These are phyloP conservation scores for Malthinus seriepunctatus DNA, from an alignment of 2,888 invertebrate species.

Conservation along the genomic window DNA sequence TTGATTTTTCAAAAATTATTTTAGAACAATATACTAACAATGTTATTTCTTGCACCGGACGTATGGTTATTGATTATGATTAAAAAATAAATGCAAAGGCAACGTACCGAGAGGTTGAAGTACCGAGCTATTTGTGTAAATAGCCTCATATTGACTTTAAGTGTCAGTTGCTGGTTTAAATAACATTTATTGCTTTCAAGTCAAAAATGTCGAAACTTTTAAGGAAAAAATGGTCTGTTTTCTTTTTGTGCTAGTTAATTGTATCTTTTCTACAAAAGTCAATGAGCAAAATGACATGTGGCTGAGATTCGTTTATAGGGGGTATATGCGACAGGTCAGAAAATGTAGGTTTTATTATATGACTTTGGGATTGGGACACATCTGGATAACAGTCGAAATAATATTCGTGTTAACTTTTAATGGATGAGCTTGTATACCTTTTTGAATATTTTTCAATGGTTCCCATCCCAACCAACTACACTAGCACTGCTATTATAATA, in stretches of 20 bases:
- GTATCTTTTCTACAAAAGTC: neutral
- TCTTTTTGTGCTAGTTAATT: conserved; percentile 11
- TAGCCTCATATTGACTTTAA: conserved; percentile 17
- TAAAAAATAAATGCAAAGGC: conserved; percentile 10
- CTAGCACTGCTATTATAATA: too few species aligned
- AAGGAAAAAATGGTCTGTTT: conserved; percentile 8
- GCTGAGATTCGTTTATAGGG: neutral
- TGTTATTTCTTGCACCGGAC: conserved; percentile 23
- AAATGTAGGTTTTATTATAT: neutral
- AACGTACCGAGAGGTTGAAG: conserved; percentile 26
- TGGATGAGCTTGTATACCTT: neutral
- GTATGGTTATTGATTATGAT: conserved; percentile 26
- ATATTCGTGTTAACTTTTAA: neutral
- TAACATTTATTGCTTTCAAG: conserved; percentile 23
- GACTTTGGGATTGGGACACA: neutral
- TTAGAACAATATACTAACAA: too few species aligned
- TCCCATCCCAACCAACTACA: too few species aligned
- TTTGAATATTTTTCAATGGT: neutral
- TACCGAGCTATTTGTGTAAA: conserved; percentile 17
- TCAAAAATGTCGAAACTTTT: conserved; percentile 10
- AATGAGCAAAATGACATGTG: conserved; percentile 18
- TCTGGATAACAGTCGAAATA: conserved; percentile 2
- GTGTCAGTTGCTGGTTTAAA: conserved; percentile 16
- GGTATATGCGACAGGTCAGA: neutral
- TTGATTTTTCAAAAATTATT: conserved; percentile 7